A percentile compares a stretch with the other conserved stretches of the same genome.
Evolutionary conservation across 1,140 invertebrate genomes (phyloP).

Genomic region (Hycleus cichorii): DNA sequence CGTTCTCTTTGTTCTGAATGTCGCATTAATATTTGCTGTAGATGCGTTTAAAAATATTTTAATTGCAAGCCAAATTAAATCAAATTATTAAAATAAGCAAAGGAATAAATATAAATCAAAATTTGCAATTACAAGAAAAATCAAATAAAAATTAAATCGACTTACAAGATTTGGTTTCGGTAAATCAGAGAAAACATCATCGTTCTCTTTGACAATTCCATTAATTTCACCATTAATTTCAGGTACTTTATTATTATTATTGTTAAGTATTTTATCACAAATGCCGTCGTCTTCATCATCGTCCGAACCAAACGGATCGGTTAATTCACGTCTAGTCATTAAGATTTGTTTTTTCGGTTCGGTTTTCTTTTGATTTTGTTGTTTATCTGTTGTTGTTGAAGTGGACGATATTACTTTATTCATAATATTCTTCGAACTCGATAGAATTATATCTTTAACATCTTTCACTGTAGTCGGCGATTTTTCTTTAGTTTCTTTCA

Average conservation of each 20-base stretch:
- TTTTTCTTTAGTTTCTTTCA: constrained; percentile 31
- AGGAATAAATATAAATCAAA: not conserved
- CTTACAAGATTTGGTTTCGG: constrained; percentile 41
- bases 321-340: constrained; percentile 80
- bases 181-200: constrained; percentile 37
- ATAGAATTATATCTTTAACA: constrained; percentile 65
- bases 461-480: constrained; percentile 51
- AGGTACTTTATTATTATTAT: constrained; percentile 12
- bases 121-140: not conserved
- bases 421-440: constrained; percentile 68
- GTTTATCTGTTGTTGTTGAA: constrained; percentile 45
- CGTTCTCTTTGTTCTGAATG: constrained; percentile 84
- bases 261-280: constrained; percentile 2
- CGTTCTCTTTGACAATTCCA: constrained; percentile 22
- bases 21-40: constrained; percentile 63
- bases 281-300: constrained; percentile 50
- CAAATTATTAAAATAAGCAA: not conserved
- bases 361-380: constrained; percentile 20
- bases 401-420: constrained; percentile 64
- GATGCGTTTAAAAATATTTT: constrained; percentile 34
- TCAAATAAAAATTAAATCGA: constrained; percentile 13
- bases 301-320: constrained; percentile 86
- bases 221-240: constrained; percentile 25
- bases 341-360: constrained; percentile 50
- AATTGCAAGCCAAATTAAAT: constrained; percentile 32